Percentiles rank a stretch among this genome's conserved stretches.
These are phyloP conservation scores for Potorous gilbertii DNA, from an alignment of 2,797 vertebrate genomes.

Conservation along the genomic window DNA sequence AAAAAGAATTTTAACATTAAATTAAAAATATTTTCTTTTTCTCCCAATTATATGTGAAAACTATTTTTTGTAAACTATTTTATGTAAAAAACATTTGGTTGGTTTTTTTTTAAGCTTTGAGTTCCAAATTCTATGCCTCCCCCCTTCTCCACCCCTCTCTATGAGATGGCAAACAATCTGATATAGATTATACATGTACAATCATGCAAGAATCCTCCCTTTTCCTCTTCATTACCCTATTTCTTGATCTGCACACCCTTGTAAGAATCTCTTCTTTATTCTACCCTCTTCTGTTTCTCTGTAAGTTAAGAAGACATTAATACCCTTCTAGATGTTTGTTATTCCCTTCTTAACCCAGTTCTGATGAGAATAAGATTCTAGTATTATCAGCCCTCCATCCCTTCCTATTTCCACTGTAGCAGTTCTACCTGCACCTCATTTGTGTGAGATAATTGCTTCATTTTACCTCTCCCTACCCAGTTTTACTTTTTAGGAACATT, in stretches of 20 bases:
- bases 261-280: background rate
- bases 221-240: background rate
- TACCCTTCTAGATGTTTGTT: background rate
- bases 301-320: background rate
- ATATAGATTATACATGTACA: too few species aligned
- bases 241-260: background rate
- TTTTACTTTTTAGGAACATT: too few species aligned
- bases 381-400: background rate
- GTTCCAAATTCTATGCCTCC: too few species aligned
- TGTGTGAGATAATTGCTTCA: background rate
- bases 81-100: too few species aligned
- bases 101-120: too few species aligned
- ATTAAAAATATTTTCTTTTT: too few species aligned
- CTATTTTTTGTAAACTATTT: too few species aligned
- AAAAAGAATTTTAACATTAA: too few species aligned
- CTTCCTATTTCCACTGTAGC: too few species aligned
- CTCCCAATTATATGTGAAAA: too few species aligned
- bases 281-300: background rate
- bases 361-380: background rate
- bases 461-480: background rate
- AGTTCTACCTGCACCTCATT: background rate
- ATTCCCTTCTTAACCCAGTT: background rate
- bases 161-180: too few species aligned
- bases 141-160: too few species aligned
- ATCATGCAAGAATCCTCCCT: background rate